Evolutionary conservation across 2,888 invertebrate genomes (phyloP).

Genomic region (Brenthis ino): DNA sequence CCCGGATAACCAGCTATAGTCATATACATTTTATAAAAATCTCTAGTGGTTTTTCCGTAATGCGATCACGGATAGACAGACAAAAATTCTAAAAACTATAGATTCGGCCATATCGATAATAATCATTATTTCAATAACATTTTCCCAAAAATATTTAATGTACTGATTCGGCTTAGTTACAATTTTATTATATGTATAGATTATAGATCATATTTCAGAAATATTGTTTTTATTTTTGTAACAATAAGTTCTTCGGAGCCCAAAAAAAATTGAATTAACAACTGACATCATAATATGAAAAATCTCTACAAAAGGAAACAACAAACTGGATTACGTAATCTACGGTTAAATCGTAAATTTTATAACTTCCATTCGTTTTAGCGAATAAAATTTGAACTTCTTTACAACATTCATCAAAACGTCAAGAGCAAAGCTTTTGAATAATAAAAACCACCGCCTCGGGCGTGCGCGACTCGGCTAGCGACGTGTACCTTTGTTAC

Average conservation of each 20-base stretch:
- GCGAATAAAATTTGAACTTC: slow-evolving; percentile 72
- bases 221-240: not conserved
- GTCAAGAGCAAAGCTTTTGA: slow-evolving; percentile 73
- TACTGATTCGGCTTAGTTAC: too few species aligned
- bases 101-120: too few species aligned
- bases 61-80: too few species aligned
- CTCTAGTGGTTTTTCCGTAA: too few species aligned
- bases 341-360: slow-evolving; percentile 59
- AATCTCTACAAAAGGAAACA: slow-evolving; percentile 45
- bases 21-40: too few species aligned
- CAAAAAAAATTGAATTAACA: slow-evolving; percentile 6
- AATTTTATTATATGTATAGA: too few species aligned
- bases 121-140: too few species aligned
- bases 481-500: slow-evolving; percentile 34
- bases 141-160: too few species aligned
- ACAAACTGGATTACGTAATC: slow-evolving; percentile 50
- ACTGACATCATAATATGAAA: slow-evolving; percentile 21
- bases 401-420: slow-evolving; percentile 75
- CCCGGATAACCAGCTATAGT: too few species aligned
- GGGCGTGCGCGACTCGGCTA: slow-evolving; percentile 35
- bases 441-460: slow-evolving; percentile 65
- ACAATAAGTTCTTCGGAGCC: not conserved
- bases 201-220: not conserved
- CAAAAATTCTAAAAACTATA: too few species aligned
- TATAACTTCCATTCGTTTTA: slow-evolving; percentile 60